Conservation (phyloP, 2,888 invertebrate species). For the Miltochrista miniata region DNA sequence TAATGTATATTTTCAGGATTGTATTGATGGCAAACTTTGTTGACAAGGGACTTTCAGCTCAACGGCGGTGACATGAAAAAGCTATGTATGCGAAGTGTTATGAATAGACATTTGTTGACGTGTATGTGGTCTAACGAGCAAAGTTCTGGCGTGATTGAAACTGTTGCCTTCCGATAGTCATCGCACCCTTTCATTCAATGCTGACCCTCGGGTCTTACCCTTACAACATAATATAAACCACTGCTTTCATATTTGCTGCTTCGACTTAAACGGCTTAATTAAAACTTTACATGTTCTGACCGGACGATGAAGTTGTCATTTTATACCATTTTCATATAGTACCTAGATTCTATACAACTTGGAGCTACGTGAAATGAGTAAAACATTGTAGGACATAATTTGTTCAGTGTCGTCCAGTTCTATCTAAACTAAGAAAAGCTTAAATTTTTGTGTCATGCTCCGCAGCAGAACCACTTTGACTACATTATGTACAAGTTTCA, state of each 20-base stretch:
- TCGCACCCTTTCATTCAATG: conserved; percentile 65
- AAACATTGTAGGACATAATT: no score
- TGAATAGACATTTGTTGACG: conserved; percentile 59
- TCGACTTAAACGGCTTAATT: conserved; percentile 66
- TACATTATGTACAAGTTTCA: no score
- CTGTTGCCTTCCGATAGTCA: conserved; percentile 66
- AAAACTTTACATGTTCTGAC: conserved; percentile 64
- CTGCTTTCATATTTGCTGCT: conserved; percentile 56
- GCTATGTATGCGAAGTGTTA: conserved; percentile 57
- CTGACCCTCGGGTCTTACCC: conserved; percentile 56
- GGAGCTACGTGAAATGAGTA: no score
- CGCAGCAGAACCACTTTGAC: no score
- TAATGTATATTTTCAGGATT: conserved; percentile 19
- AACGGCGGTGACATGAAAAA: conserved; percentile 49
- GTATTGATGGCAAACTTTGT: conserved; percentile 34
- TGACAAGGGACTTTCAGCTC: conserved; percentile 53
- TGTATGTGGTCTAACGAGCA: conserved; percentile 63
- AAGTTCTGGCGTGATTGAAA: conserved; percentile 76
- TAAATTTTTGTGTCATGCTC: no score
- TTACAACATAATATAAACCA: conserved; percentile 40
- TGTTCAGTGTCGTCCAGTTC: no score
- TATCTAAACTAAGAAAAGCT: no score
- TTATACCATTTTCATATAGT: conserved; percentile 19
- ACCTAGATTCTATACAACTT: no score
- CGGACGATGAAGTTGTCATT: conserved; percentile 41